Conservation (phyloP, 2,888 invertebrate species). For the Metellina segmentata region DNA sequence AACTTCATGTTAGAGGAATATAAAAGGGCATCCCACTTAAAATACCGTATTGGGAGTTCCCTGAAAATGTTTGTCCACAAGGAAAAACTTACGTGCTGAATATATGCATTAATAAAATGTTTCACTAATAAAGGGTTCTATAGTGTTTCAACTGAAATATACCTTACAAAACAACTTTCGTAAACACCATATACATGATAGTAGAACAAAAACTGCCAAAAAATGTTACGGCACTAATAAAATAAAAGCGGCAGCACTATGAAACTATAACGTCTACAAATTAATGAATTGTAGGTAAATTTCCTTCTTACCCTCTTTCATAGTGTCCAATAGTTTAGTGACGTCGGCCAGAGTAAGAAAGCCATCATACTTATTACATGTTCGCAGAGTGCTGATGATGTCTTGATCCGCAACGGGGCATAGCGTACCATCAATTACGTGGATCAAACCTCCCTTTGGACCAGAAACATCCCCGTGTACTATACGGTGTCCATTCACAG, state of each 20-base stretch:
- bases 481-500: slow-evolving; percentile 78
- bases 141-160: too few relatives aligned
- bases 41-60: too few relatives aligned
- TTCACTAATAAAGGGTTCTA: too few relatives aligned
- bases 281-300: not conserved
- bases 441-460: slow-evolving; percentile 80
- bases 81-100: too few relatives aligned
- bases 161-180: too few relatives aligned
- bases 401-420: slow-evolving; percentile 78
- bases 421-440: slow-evolving; percentile 80
- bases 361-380: slow-evolving; percentile 79
- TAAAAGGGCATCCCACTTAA: too few relatives aligned
- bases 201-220: not conserved
- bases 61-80: too few relatives aligned
- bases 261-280: too few relatives aligned
- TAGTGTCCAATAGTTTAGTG: slow-evolving; percentile 76
- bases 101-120: too few relatives aligned
- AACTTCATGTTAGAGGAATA: too few relatives aligned
- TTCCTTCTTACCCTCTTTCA: slow-evolving; percentile 69
- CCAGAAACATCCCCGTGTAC: slow-evolving; percentile 78
- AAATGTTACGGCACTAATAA: not conserved
- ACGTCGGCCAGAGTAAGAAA: slow-evolving; percentile 80
- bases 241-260: not conserved
- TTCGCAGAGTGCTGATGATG: slow-evolving; percentile 79
- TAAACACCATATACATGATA: too few relatives aligned